phyloP scores from a whole-genome alignment of 2,113 vertebrate species.

The Pedionomus torquatus region DNA sequence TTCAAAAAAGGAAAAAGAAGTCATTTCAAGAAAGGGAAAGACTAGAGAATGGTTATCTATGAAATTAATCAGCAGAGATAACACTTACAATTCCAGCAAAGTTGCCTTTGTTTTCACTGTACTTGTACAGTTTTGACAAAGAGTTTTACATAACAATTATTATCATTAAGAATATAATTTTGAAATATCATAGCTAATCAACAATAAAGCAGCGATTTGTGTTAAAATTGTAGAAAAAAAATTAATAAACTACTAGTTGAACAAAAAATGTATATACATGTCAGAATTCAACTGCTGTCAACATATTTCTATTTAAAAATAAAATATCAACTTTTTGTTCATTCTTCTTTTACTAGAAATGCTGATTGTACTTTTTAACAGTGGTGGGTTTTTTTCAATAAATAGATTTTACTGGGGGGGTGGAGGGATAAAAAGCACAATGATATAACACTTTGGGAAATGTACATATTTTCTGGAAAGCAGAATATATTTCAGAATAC shows the following conservation, averaged over 20 bases:
- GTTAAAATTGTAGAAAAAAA: neutral
- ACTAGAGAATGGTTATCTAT: neutral
- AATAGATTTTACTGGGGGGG: accelerated
- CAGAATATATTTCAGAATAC: neutral
- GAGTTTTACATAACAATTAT: neutral
- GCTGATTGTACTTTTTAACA: neutral
- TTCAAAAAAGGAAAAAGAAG: neutral
- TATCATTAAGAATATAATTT: neutral
- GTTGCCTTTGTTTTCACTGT: neutral
- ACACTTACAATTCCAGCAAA: neutral
- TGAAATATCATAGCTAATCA: neutral
- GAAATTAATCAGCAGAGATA: neutral
- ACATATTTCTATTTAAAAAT: neutral
- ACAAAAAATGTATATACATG: neutral
- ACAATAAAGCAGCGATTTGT: neutral
- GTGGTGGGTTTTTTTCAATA: neutral
- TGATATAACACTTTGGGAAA: neutral
- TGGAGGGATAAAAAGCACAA: neutral
- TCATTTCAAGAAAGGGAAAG: neutral
- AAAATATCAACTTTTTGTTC: neutral
- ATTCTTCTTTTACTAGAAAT: neutral
- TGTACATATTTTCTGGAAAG: neutral
- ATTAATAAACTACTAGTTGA: neutral
- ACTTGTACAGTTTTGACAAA: neutral
- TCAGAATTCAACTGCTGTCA: neutral